Evolutionary conservation across 2,888 invertebrate species (phyloP), one percentile per base, ranked within the genome.

Genomic region (Rhopalosiphum nymphaeae): DNA sequence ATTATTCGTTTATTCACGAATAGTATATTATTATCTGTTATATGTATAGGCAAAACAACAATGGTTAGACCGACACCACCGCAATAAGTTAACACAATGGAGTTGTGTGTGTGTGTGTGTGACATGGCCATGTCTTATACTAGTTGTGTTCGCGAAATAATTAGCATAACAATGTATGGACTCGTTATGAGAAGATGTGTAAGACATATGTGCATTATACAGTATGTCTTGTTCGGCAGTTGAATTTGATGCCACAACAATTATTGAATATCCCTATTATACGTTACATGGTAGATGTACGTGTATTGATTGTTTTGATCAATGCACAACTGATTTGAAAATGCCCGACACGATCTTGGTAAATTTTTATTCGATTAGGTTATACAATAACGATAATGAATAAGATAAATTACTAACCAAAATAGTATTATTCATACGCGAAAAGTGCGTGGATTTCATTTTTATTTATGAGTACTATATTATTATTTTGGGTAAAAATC

Each of bases 1-100:
- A 42, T 89, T 89, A 89, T 89, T 56, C 26, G 56, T 56, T 89
- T 42, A 89, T 49, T 26, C 36, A 78, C 78, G 78, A 78, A 44
- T 44, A 44, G 26, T 13, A 11, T 44, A 26, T 21, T 85, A 85
- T 26, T 44, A 84, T 26, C 11, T 49, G 53, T 53, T 53, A 53
- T 42, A 42, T 42, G 26, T 42, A 3, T 3, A 29, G 29, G 29
- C 29, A 44, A 44, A 85, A 85, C 85, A 85, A 85, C 26, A 44
- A 85, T 26, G 85, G 21, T 78, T 21, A 36, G 21, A 78, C 36
- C 36, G 21, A 78, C 36, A 78, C 78, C 78, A 36, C 78, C 21
- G 36, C 21, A 2, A 36, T 36, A 78, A 78, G 21, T 78, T 78
- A 78, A 36, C 9, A 36, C 78, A 78, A 21, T 78, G 7, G 21